Evolutionary conservation across 2,888 invertebrate species (phyloP).

Genomic region (Palloptera scutellata): DNA sequence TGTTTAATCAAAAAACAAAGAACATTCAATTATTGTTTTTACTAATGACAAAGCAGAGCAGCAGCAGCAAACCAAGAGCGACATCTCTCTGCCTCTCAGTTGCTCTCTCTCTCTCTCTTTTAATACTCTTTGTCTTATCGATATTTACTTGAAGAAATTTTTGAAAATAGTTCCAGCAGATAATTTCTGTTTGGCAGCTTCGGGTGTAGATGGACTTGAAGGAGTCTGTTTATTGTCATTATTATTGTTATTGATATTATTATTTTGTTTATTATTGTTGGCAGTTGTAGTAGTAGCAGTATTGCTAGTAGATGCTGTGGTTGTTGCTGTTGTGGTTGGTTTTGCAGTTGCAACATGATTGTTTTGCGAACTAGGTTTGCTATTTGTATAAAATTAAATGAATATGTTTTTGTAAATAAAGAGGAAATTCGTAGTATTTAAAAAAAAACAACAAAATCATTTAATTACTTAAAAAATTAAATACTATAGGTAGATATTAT

Average conservation of each 20-base stretch:
- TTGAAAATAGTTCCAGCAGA: slow-evolving; percentile 91
- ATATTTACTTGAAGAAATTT: slow-evolving; percentile 94
- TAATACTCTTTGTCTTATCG: background rate
- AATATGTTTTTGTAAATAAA: slow-evolving; percentile 27
- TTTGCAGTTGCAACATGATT: slow-evolving; percentile 34
- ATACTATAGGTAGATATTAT: no score
- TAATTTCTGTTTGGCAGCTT: slow-evolving; percentile 71
- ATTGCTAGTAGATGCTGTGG: slow-evolving; percentile 19
- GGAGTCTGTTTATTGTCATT: slow-evolving; percentile 44
- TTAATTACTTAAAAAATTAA: background rate
- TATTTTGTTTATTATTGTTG: slow-evolving; percentile 38
- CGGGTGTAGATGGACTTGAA: slow-evolving; percentile 46
- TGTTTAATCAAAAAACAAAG: slow-evolving; percentile 3
- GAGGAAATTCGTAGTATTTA: slow-evolving; percentile 33
- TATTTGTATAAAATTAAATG: slow-evolving; percentile 21
- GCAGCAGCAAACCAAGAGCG: no score
- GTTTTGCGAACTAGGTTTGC: slow-evolving; percentile 37
- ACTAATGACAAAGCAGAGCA: no score
- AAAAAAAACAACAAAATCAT: slow-evolving; percentile 10
- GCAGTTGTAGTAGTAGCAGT: slow-evolving; percentile 42
- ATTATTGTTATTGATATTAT: slow-evolving; percentile 39
- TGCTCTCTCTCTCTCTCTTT: background rate
- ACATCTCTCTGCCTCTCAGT: background rate
- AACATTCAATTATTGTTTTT: background rate
- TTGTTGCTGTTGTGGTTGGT: no score